Evolutionary conservation across 2,113 vertebrate genomes (phyloP), one percentile per base, ranked within the genome.

Genomic region (Dinomys branickii): DNA sequence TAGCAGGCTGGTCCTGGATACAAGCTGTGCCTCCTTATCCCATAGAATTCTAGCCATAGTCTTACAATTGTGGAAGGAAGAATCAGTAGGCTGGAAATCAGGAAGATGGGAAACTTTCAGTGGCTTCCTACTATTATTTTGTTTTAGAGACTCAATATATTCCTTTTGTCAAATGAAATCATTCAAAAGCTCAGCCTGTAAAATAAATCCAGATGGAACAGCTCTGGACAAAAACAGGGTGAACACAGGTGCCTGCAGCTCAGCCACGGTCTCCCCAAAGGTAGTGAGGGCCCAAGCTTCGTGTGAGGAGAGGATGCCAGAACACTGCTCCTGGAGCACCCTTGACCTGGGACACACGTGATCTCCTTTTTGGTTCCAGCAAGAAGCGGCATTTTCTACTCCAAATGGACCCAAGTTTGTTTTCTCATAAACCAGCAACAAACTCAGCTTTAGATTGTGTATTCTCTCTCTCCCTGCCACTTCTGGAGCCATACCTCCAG

Each of bases 161-260:
- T 28, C 35, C 28, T 67, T 91, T 83, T 14, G 83, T 89, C 54
- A 80, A 52, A n/a, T 78, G 19, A 90, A 82, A 80, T 77, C 16
- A 77, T 95, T 94, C 10, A 75, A 56, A 96, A 35, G 6, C 10
- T 50, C 26, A 44, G 28, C 3, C 54, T 84, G 47, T 65, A 47
- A 96, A 93, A 81, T 22, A 92, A 88, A 69, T 59, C 44, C 85
- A 84, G 33, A 54, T 44, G 44, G 28, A 91, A 12, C n/a, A 28
- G 10, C 35, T 86, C 41, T 90, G 52, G 77, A 52, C 56, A 50
- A 90, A 90, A 92, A 75, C 17, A 6, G 19, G 4, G 22, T 58
- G 38, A 47, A 71, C 0, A 28, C 0, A 8, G 44, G 4, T 16
- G 8, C 1, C 47, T 47, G 7, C 3, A 44, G 35, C 35, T 88